Base-by-base conservation (phyloP, 2,113 vertebrate genomes). In the Lepisosteus oculatus region DNA sequence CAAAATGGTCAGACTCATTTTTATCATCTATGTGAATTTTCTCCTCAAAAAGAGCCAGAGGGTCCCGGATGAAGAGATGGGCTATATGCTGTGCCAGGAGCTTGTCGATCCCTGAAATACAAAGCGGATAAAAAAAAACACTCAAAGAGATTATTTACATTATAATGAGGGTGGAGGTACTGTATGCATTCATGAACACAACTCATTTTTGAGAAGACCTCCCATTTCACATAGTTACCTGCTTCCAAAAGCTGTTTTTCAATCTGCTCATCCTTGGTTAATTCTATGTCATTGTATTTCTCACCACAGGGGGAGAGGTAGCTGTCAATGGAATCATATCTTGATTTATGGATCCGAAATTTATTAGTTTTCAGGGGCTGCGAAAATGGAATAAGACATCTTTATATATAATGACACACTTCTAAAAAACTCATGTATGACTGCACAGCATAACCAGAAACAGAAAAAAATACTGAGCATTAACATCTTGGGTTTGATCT, bases 261-360 rank as follows among this genome's bases (percentile, higher is more conserved):
- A 88, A 98, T 95, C 67, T 95, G 93, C 80, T 94, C 95, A 77
- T 99, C 96, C 83, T 95, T 95, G 11, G 94, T 98, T 86, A 99
- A 81, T 74, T 98, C 93, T 59, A 99, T 95, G 88, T 99, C 97
- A 72, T 99, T 99, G 88, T 98, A 99, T 82, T 98, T 99, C 81
- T 98, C 97, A 12, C 97, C 93, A 69, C 95, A 99, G 80, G 89
- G 87, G 51, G 97, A 99, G 51, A 99, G 90, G 85, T 99, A 99
- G 88, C 97, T 99, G 90, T 99, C 96, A 80, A 99, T 99, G 9
- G 97, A 99, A 81, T 99, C 97, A 43, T 98, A 99, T 79, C 97
- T 93, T 14, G 97, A 99, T 87, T 99, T 99, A 91, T 93, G 93
- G 84, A 99, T 99, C 85, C 93, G 91, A 86, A 94, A 99, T 78